Conservation (phyloP, 2,888 invertebrate species). For the Chaitophorus viminalis region DNA sequence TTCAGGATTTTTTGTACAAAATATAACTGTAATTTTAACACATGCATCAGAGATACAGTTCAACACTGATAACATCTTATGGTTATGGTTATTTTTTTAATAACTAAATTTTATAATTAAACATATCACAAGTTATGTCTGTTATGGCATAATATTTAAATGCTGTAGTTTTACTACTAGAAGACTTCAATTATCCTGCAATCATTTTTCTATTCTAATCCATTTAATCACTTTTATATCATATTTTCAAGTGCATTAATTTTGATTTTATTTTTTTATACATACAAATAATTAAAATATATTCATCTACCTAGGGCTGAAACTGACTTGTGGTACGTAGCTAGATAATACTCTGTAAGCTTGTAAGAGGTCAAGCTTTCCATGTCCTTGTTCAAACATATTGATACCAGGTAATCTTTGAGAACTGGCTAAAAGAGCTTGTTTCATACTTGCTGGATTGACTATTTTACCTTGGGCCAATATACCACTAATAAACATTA, state of each 20-base stretch:
- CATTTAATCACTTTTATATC: not conserved
- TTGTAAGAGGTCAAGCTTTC: constrained; percentile 88
- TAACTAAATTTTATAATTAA: too few species aligned
- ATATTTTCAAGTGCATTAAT: constrained; percentile 64
- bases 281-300: constrained; percentile 51
- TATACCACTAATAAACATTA: constrained; percentile 68
- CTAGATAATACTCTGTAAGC: constrained; percentile 80
- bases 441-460: constrained; percentile 95
- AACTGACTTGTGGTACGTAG: constrained; percentile 75
- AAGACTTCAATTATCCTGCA: not conserved
- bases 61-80: too few species aligned
- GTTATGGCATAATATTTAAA: too few species aligned
- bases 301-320: constrained; percentile 66
- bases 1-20: not conserved
- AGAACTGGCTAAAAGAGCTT: constrained; percentile 92
- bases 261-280: constrained; percentile 16
- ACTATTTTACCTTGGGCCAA: constrained; percentile 72
- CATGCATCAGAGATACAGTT: too few species aligned
- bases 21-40: not conserved
- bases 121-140: too few species aligned
- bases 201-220: not conserved
- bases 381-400: constrained; percentile 98
- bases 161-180: too few species aligned
- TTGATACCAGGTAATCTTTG: constrained; percentile 84
- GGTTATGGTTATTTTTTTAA: too few species aligned